phyloP scores from a whole-genome alignment of 2,797 vertebrate species.

The Carduelis carduelis region DNA sequence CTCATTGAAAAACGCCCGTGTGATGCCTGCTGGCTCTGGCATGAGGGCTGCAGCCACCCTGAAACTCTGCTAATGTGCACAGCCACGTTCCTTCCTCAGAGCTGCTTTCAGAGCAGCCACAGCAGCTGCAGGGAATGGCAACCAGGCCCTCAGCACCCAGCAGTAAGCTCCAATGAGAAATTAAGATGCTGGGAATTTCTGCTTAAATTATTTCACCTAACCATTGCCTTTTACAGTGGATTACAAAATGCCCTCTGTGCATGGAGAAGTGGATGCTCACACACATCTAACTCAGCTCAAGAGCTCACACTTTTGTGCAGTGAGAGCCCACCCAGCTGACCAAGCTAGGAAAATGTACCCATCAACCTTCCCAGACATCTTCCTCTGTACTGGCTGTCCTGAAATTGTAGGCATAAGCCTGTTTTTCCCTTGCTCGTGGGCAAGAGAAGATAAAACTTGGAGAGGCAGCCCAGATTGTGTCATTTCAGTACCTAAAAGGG shows the following conservation, averaged over 20 bases:
- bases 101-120: fast-evolving
- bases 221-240: fast-evolving
- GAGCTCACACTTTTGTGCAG: not conserved
- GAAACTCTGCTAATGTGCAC: not conserved
- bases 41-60: not conserved
- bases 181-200: not conserved
- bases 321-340: not conserved
- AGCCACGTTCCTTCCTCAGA: fast-evolving
- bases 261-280: not conserved
- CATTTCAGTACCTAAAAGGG: not conserved
- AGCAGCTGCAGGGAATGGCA: not conserved
- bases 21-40: not conserved
- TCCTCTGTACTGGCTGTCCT: not conserved
- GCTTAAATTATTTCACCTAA: not conserved
- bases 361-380: not conserved
- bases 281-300: not conserved
- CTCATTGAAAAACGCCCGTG: not conserved
- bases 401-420: not conserved
- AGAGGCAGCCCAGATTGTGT: too few relatives aligned
- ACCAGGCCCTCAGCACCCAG: not conserved
- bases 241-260: not conserved
- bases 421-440: fast-evolving
- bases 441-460: not conserved
- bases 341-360: not conserved
- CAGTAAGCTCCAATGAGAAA: not conserved